Conservation (phyloP, 1,140 invertebrate species). For the Drosophila hydei region DNA sequence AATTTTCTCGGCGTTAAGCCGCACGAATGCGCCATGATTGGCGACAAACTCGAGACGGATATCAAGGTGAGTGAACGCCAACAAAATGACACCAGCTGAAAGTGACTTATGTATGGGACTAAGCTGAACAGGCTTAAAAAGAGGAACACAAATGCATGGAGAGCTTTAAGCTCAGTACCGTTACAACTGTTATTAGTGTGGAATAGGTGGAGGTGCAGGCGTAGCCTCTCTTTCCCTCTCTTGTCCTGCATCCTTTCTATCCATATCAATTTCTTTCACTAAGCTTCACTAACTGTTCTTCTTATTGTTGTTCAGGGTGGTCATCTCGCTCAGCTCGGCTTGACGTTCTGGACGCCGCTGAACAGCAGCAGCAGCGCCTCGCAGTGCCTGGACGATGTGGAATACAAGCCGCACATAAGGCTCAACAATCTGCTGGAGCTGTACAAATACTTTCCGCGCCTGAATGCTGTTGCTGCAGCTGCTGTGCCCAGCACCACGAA, state of each 20-base stretch:
- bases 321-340: conserved; percentile 89
- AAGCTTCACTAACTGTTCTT: not conserved
- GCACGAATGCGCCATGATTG: conserved; percentile 92
- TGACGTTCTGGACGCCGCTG: conserved; percentile 91
- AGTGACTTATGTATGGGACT: not conserved
- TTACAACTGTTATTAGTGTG: too few relatives aligned
- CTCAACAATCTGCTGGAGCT: conserved; percentile 74
- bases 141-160: too few relatives aligned
- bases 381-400: conserved; percentile 62
- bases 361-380: conserved; percentile 56
- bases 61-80: conserved; percentile 86
- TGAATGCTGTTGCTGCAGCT: conserved; percentile 38
- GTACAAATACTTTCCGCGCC: conserved; percentile 75
- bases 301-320: conserved; percentile 85
- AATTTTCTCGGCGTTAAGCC: conserved; percentile 89
- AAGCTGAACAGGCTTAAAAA: not conserved
- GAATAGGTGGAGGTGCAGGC: too few relatives aligned
- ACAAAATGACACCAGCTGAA: not conserved
- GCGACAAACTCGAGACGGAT: conserved; percentile 93
- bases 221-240: too few relatives aligned
- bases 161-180: too few relatives aligned
- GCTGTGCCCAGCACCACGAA: conserved; percentile 24
- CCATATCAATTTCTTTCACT: too few relatives aligned
- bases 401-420: conserved; percentile 67
- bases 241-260: too few relatives aligned